Percentiles rank a stretch among this genome's conserved stretches.
Conservation (phyloP, 2,888 invertebrate species). For the Caenorhabditis zanzibari region DNA sequence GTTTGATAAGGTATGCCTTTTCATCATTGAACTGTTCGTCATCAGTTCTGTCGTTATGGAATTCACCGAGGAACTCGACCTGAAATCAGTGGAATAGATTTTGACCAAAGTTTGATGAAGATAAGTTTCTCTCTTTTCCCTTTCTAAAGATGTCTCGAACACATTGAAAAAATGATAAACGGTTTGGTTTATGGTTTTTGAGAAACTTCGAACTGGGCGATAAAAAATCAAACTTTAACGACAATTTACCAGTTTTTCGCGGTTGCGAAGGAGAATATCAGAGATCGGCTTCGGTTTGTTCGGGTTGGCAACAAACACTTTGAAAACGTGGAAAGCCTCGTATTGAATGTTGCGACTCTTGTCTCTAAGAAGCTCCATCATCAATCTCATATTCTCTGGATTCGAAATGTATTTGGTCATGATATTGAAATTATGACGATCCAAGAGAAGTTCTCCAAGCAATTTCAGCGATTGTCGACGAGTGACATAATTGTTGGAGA, state of each 20-base stretch:
- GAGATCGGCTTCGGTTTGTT: slow-evolving; percentile 99
- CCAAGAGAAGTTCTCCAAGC: slow-evolving; percentile 95
- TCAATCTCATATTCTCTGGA: slow-evolving; percentile 97
- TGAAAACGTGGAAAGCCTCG: slow-evolving; percentile 99
- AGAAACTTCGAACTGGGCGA: background rate
- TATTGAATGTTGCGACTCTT: slow-evolving; percentile 99
- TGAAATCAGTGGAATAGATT: slow-evolving; percentile 84
- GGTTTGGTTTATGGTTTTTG: slow-evolving; percentile 84
- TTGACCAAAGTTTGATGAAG: slow-evolving; percentile 87
- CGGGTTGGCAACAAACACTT: slow-evolving; percentile 99
- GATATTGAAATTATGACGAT: slow-evolving; percentile 98
- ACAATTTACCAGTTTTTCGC: slow-evolving; percentile 73
- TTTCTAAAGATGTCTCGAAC: slow-evolving; percentile 84
- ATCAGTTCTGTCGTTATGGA: slow-evolving; percentile 99
- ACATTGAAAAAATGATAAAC: background rate
- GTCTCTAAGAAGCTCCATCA: slow-evolving; percentile 99
- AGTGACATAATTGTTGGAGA: slow-evolving; percentile 99
- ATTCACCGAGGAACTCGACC: slow-evolving; percentile 97
- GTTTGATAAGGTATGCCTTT: slow-evolving; percentile 99
- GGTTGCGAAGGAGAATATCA: slow-evolving; percentile 98
- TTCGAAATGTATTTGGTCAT: slow-evolving; percentile 90
- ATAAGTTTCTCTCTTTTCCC: slow-evolving; percentile 3
- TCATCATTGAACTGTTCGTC: slow-evolving; percentile 99
- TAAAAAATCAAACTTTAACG: background rate
- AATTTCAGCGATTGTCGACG: slow-evolving; percentile 98